Percentiles rank a stretch among this genome's conserved stretches.
These are phyloP conservation scores for Thysanoteuthis rhombus DNA, from an alignment of 2,888 invertebrate genomes.

Conservation along the genomic window DNA sequence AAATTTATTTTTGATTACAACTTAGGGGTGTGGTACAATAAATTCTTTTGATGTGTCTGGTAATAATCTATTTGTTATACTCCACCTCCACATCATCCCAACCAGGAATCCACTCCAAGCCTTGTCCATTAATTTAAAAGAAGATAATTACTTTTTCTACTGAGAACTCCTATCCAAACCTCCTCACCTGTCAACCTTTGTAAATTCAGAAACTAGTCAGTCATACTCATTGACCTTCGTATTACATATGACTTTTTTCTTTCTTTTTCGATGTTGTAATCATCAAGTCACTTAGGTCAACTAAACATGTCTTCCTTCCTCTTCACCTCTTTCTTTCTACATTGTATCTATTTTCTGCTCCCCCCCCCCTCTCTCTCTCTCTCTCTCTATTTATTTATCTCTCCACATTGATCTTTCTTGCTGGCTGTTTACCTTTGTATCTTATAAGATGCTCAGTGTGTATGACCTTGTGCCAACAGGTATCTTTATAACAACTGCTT, in stretches of 20 bases:
- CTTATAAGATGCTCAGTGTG: neutral
- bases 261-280: neutral
- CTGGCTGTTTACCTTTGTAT: neutral
- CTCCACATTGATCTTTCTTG: too few relatives aligned
- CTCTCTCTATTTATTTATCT: neutral
- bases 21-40: neutral
- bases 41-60: neutral
- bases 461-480: neutral
- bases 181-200: neutral
- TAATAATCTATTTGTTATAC: neutral
- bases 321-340: neutral
- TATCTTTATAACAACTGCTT: neutral
- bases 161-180: neutral
- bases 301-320: neutral
- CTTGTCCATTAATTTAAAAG: conserved; percentile 14
- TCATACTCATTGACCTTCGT: neutral
- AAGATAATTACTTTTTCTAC: neutral
- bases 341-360: neutral
- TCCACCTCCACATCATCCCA: neutral
- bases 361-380: too few relatives aligned
- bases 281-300: neutral
- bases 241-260: neutral
- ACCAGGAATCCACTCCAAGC: neutral
- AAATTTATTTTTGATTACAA: neutral
- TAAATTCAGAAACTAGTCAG: neutral